Evolutionary conservation across 2,797 vertebrate species (phyloP).

Genomic region (Notolabrus celidotus): DNA sequence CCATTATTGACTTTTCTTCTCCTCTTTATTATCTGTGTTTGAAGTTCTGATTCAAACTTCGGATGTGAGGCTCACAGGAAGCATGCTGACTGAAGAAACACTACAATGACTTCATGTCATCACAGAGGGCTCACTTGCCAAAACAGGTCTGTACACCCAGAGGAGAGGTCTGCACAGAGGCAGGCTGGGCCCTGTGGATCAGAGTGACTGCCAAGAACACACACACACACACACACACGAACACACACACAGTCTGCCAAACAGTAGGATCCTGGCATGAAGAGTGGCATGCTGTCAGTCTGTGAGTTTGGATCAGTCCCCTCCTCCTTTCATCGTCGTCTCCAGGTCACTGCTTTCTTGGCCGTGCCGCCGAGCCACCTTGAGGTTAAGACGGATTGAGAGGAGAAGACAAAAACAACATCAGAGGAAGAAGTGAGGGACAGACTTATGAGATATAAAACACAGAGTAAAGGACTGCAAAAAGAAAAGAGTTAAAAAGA

Average conservation of each 20-base stretch:
- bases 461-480: background rate
- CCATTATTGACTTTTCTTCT: no score
- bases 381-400: background rate
- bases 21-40: no score
- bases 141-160: constrained; percentile 29
- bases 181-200: constrained; percentile 32
- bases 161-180: constrained; percentile 43
- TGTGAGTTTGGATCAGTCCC: constrained; percentile 30
- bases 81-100: no score
- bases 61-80: no score
- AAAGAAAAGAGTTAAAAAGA: background rate
- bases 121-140: constrained; percentile 30
- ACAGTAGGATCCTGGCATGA: constrained; percentile 27
- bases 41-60: no score
- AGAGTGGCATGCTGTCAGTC: constrained; percentile 32
- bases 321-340: constrained; percentile 9
- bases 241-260: constrained; percentile 20
- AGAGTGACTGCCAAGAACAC: constrained; percentile 29
- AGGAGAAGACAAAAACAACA: constrained; percentile 1
- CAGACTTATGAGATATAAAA: background rate
- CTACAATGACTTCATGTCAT: constrained; percentile 29
- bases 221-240: constrained; percentile 17
- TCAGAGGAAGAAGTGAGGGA: constrained; percentile 1
- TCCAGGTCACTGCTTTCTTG: constrained; percentile 27
- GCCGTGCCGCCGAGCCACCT: constrained; percentile 2